Evolutionary conservation across 2,113 vertebrate genomes (phyloP).

Genomic region (Pleuronectes platessa): DNA sequence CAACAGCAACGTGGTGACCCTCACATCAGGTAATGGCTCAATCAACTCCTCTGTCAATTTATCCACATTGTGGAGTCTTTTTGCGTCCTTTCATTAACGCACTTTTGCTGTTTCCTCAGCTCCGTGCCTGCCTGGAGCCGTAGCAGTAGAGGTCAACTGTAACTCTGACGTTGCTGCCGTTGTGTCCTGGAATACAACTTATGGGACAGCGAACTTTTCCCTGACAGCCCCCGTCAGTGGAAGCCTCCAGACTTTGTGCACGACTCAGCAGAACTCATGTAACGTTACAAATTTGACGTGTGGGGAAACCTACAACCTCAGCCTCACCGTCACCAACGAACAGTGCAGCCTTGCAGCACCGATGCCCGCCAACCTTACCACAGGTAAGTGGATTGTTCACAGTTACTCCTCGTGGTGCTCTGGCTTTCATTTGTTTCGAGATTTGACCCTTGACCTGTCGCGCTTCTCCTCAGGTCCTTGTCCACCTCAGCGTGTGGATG

Average conservation of each 20-base stretch:
- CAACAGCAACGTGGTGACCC: conserved; percentile 48
- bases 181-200: conserved; percentile 69
- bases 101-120: conserved; percentile 51
- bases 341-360: conserved; percentile 65
- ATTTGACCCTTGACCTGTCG: no score
- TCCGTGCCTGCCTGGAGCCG: conserved; percentile 73
- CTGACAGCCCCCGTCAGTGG: conserved; percentile 55
- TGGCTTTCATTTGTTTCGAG: neutral
- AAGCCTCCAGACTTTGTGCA: conserved; percentile 65
- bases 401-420: no score
- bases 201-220: conserved; percentile 64
- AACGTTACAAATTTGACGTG: conserved; percentile 69
- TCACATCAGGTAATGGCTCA: conserved; percentile 63
- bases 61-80: no score
- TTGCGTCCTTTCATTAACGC: neutral
- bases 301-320: conserved; percentile 74
- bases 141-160: conserved; percentile 62
- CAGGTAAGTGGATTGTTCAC: conserved; percentile 66
- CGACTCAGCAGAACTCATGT: conserved; percentile 64
- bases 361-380: conserved; percentile 55
- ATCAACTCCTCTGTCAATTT: neutral
- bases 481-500: conserved; percentile 59
- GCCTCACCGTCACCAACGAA: conserved; percentile 64
- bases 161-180: conserved; percentile 50
- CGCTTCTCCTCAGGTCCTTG: conserved; percentile 68